Evolutionary conservation across 1,140 invertebrate genomes (phyloP).

Genomic region (Drosophila rufa): DNA sequence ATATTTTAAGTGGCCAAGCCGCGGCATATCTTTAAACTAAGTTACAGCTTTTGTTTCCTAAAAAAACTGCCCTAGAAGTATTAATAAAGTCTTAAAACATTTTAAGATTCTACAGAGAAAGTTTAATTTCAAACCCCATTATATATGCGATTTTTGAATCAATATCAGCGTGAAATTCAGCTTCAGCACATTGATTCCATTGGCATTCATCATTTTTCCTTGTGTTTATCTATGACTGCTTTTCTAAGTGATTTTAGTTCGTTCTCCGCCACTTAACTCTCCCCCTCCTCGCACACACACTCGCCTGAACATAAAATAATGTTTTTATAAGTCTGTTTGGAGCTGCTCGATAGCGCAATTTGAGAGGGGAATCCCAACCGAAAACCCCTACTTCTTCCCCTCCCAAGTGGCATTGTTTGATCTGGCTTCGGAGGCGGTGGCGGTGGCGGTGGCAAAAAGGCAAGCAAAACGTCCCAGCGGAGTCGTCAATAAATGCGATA

Average conservation of each 20-base stretch:
- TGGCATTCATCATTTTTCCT: slow-evolving; percentile 34
- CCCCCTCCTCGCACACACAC: slow-evolving; percentile 25
- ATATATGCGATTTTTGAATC: slow-evolving; percentile 24
- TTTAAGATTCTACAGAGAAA: background rate
- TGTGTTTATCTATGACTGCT: slow-evolving; percentile 51
- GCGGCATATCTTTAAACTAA: no score
- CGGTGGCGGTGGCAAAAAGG: slow-evolving; percentile 20
- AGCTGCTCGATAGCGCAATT: slow-evolving; percentile 75
- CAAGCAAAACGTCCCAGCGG: slow-evolving; percentile 74
- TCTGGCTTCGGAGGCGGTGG: slow-evolving; percentile 55
- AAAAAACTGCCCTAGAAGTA: background rate
- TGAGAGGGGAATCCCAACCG: slow-evolving; percentile 17
- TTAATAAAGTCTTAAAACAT: background rate
- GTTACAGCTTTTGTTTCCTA: no score
- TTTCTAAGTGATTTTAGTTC: slow-evolving; percentile 76
- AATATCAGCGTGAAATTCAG: slow-evolving; percentile 12
- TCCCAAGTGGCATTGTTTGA: slow-evolving; percentile 73
- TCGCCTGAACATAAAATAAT: slow-evolving; percentile 72
- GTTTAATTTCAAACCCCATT: background rate
- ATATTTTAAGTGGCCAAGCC: slow-evolving; percentile 5
- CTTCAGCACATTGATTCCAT: slow-evolving; percentile 20
- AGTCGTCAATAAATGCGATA: slow-evolving; percentile 83
- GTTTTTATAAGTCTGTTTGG: slow-evolving; percentile 82
- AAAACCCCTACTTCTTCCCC: background rate
- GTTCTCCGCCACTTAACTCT: slow-evolving; percentile 13